These are phyloP conservation scores for Garrulus glandarius DNA, from an alignment of 2,797 vertebrate genomes.

Conservation along the genomic window DNA sequence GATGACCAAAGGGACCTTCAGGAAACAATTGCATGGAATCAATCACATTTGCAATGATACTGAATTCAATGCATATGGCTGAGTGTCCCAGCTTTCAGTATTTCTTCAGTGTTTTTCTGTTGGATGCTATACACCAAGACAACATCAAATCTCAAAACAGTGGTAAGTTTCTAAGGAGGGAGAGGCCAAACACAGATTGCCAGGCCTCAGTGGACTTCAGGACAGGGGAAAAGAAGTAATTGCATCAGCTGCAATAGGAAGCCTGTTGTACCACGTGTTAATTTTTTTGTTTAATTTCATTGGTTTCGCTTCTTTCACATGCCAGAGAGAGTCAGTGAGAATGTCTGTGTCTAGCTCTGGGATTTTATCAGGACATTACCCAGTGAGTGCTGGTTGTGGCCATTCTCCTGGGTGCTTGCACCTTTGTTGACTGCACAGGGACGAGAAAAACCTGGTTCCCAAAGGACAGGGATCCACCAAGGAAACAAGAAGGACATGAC, in stretches of 20 bases:
- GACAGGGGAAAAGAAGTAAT: neutral
- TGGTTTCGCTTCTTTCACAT: neutral
- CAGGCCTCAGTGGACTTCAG: neutral
- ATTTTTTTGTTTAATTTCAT: neutral
- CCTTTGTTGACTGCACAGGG: neutral
- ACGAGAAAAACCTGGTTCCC: neutral
- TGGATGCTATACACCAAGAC: neutral
- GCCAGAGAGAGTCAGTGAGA: neutral
- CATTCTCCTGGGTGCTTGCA: neutral
- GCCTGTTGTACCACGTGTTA: neutral
- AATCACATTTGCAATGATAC: neutral
- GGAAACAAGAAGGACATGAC: neutral
- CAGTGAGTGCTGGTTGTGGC: neutral
- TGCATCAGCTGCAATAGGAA: neutral
- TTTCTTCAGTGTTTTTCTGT: neutral
- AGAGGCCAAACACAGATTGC: neutral
- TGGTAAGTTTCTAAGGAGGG: neutral
- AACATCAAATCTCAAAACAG: neutral
- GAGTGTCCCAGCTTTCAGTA: neutral
- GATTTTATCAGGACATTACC: neutral
- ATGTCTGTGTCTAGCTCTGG: neutral
- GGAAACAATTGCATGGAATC: neutral
- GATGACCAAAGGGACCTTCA: fast-evolving
- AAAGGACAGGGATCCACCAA: neutral
- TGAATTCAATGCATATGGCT: neutral